Conservation (phyloP, 2,888 invertebrate genomes). For the Parnassius apollo region DNA sequence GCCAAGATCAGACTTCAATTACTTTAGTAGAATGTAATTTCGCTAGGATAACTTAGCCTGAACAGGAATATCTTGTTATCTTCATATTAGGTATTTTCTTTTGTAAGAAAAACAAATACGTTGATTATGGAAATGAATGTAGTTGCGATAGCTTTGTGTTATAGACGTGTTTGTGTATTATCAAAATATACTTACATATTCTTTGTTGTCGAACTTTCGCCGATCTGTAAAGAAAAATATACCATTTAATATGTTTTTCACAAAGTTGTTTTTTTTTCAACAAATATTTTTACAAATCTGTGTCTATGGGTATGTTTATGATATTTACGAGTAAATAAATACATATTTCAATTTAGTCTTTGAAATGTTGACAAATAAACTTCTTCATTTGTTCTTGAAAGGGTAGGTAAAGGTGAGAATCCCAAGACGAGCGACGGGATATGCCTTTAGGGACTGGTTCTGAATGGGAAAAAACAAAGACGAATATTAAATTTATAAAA, state of each 20-base stretch:
- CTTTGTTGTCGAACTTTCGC: slow-evolving; percentile 7
- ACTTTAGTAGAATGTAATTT: slow-evolving; percentile 16
- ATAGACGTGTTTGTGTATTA: neutral
- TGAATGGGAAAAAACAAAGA: no score
- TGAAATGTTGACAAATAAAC: no score
- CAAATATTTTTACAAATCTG: no score
- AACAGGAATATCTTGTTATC: slow-evolving; percentile 7
- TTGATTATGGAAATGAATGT: slow-evolving; percentile 13
- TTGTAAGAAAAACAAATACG: slow-evolving; percentile 8
- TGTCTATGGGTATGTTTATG: neutral
- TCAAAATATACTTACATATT: slow-evolving; percentile 8
- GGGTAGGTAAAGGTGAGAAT: no score
- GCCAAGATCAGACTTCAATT: slow-evolving; percentile 12
- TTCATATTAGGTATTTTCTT: slow-evolving; percentile 8
- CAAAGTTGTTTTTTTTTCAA: neutral
- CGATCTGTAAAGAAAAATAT: neutral
- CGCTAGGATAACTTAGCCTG: slow-evolving; percentile 1
- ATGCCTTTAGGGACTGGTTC: no score
- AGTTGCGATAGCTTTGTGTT: slow-evolving; percentile 3
- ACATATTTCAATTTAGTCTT: no score
- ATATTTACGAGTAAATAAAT: no score
- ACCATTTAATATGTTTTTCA: neutral
- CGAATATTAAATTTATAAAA: no score
- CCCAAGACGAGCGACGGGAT: no score
- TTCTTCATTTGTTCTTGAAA: no score